Base-by-base conservation (phyloP, 2,113 vertebrate genomes). In the Progne subis region DNA sequence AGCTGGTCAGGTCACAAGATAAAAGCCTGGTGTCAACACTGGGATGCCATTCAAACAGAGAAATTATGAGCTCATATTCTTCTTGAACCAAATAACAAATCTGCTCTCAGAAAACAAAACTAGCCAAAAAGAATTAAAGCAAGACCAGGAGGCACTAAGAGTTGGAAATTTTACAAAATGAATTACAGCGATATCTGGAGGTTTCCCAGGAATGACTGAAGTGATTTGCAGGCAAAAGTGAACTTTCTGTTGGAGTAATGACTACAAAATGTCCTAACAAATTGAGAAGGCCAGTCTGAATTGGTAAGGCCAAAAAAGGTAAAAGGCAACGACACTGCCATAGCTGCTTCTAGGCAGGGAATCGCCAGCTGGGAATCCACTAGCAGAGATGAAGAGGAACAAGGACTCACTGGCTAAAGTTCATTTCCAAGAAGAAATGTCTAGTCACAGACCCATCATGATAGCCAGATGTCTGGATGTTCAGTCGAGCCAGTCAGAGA, bases 161-260 rank as follows among this genome's bases (percentile, higher is more conserved):
- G n/a, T 18, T 95, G 95, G 94, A 97, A 89, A 82, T 49, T 87
- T 95, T 87, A 95, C 94, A 96, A 91, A 95, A 95, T 61, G 77
- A 95, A 91, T 92, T 96, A 89, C 72, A 91, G 44, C 47, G 72
- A 83, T 82, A 79, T 79, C 89, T 96, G 92, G 89, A 95, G 37
- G 28, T 72, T 92, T 96, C 81, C 83, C 70, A 87, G 74, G 92
- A 94, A 92, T 60, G 64, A 44, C 47, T 94, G 76, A 71, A 93
- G 44, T 82, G 56, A 81, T 96, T 89, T 94, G 37, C 74, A 89
- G 52, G 69, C 86, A 71, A 76, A 90, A 72, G 83, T 89, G 89
- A 94, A 89, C 44, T 91, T 92, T 86, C 28, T 84, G 13, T 84
- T 92, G 44, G 46, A 86, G 44, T 83, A 90, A 89, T 44, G 37